phyloP scores from a whole-genome alignment of 2,113 vertebrate genomes.

The Stegostoma tigrinum region DNA sequence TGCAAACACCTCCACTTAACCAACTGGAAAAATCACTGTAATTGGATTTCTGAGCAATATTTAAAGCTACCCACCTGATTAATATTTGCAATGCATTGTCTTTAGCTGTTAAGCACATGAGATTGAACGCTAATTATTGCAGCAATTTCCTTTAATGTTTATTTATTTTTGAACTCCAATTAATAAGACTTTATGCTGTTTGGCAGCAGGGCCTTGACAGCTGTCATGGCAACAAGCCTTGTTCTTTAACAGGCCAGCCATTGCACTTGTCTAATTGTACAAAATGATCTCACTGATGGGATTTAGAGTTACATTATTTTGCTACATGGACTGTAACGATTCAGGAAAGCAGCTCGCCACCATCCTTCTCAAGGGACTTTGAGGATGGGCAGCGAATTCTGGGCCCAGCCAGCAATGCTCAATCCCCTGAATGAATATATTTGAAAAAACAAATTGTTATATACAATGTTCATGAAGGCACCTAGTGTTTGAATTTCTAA shows the following conservation, averaged over 20 bases:
- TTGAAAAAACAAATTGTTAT: neutral
- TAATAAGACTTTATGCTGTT: neutral
- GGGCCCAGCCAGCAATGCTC: too few relatives aligned
- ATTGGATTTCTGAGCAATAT: neutral
- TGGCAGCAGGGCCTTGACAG: neutral
- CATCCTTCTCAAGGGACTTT: neutral
- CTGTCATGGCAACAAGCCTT: neutral
- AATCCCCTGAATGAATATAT: neutral
- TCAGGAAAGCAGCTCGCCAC: neutral
- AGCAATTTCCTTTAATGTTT: neutral
- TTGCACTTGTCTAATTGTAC: neutral
- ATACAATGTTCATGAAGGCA: neutral
- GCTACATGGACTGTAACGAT: neutral
- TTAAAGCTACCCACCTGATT: neutral
- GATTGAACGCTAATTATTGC: neutral
- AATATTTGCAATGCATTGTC: neutral
- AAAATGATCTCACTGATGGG: neutral
- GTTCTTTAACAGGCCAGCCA: neutral
- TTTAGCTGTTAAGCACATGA: neutral
- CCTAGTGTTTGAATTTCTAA: neutral
- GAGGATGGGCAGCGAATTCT: neutral
- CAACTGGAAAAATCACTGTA: neutral
- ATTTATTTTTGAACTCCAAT: neutral
- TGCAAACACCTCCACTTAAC: neutral
- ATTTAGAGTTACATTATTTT: neutral